Evolutionary conservation across 1,140 invertebrate genomes (phyloP), one percentile per base, ranked within the genome.

Genomic region (Saxidomus purpurata): DNA sequence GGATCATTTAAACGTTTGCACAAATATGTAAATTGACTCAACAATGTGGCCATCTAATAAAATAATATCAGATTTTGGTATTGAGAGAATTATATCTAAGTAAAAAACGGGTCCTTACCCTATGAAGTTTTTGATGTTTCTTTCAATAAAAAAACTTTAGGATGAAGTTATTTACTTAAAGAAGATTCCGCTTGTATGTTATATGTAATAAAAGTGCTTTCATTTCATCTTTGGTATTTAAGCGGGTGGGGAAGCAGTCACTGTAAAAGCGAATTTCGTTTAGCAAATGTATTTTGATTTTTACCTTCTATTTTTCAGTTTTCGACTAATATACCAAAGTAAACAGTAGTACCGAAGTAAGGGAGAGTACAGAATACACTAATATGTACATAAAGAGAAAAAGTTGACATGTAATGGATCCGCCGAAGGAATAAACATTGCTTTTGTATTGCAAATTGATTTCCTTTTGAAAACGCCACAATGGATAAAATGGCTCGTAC

Each of bases 1-100:
- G 86, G 52, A 47, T 88, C 86, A 81, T 81, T 81, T 38, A 88
- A 80, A 40, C 55, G 31, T 69, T 67, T 81, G 59, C 74, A 79
- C 55, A 81, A 81, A 67, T 69, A 88, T 80, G 86, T 88, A 81
- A 88, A 88, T 88, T 88, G 86, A 88, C 36, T 49, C 59, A 80
- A 71, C 77, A 80, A 71, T 71, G 61, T 4, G 34, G 28, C 40
- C 22, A 85, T 80, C 55, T 34, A 71, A 71, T 80, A 67, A 81
- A 69, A 71, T 88, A 81, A 52, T 69, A 69, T 69, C 61, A 80
- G 71, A 81, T 67, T 80, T 61, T n/a, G 43, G 28, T 38, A 71
- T 71, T 71, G 34, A 38, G 25, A 38, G 34, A 38, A 71, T 67
- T 8, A 38, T 71, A 8, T 71, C 38, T 31, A 38, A 28, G 15